phyloP scores from a whole-genome alignment of 2,888 invertebrate species.

The Spicauda simplicius region DNA sequence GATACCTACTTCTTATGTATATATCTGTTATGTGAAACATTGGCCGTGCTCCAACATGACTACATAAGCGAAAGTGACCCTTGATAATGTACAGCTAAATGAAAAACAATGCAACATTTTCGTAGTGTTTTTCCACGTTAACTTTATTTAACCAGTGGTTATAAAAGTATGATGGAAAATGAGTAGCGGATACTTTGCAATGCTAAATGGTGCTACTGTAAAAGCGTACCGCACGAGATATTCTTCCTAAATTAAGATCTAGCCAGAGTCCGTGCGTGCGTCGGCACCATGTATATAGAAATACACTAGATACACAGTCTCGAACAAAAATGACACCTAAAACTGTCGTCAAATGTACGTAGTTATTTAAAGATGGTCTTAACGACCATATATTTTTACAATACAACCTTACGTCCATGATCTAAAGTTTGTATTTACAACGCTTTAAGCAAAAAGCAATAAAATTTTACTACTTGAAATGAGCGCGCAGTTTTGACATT shows the following conservation, averaged over 20 bases:
- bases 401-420: too few relatives aligned
- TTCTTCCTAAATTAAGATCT: background rate
- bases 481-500: too few relatives aligned
- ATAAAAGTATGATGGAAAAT: background rate
- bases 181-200: background rate
- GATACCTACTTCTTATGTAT: constrained; percentile 18
- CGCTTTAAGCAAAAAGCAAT: too few relatives aligned
- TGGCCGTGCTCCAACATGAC: constrained; percentile 36
- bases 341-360: too few relatives aligned
- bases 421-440: too few relatives aligned
- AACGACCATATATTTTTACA: too few relatives aligned
- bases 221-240: background rate
- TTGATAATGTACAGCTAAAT: background rate
- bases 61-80: constrained; percentile 5
- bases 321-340: too few relatives aligned
- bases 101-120: background rate
- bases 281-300: background rate
- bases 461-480: too few relatives aligned
- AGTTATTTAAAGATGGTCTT: too few relatives aligned
- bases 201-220: background rate
- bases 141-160: background rate
- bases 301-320: too few relatives aligned
- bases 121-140: background rate
- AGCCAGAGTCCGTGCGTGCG: background rate
- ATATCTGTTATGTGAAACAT: constrained; percentile 26